Percentiles rank a stretch among this genome's conserved stretches.
Evolutionary conservation across 2,113 vertebrate species (phyloP).

Genomic region (Serinus canaria): DNA sequence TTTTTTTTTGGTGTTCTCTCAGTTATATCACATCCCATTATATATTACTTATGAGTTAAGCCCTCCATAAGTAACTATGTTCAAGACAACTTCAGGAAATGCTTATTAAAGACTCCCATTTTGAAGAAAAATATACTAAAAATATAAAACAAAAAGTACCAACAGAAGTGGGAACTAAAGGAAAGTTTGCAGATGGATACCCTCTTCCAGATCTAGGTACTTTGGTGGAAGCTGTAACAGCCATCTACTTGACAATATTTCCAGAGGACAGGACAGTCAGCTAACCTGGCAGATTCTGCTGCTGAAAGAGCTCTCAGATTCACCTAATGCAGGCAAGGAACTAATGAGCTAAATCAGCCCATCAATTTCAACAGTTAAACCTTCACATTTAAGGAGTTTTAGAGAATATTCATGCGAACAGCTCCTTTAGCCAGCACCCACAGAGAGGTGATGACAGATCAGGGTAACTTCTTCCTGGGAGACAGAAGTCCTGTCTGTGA

Average conservation of each 20-base stretch:
- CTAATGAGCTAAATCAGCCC: not conserved
- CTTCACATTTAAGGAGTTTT: not conserved
- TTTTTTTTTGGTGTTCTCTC: not conserved
- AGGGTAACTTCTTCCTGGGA: not conserved
- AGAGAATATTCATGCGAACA: not conserved
- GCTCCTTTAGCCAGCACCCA: not conserved
- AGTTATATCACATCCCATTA: not conserved
- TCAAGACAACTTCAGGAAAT: not conserved
- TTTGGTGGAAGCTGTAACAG: not conserved
- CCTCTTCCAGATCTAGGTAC: not conserved
- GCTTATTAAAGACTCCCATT: not conserved
- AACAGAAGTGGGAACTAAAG: not conserved
- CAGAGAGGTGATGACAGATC: not conserved
- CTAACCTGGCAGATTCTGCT: not conserved
- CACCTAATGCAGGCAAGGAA: not conserved
- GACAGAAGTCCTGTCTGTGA: not conserved
- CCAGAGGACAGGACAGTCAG: not conserved
- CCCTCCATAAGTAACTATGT: not conserved
- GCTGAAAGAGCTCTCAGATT: not conserved
- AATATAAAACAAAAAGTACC: not conserved
- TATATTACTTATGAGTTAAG: not conserved
- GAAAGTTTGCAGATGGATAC: not conserved
- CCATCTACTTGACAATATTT: not conserved
- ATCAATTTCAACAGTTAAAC: not conserved
- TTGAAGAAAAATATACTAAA: not conserved